Evolutionary conservation across 2,888 invertebrate genomes (phyloP), one percentile per base, ranked within the genome.

Genomic region (Biston betularia): DNA sequence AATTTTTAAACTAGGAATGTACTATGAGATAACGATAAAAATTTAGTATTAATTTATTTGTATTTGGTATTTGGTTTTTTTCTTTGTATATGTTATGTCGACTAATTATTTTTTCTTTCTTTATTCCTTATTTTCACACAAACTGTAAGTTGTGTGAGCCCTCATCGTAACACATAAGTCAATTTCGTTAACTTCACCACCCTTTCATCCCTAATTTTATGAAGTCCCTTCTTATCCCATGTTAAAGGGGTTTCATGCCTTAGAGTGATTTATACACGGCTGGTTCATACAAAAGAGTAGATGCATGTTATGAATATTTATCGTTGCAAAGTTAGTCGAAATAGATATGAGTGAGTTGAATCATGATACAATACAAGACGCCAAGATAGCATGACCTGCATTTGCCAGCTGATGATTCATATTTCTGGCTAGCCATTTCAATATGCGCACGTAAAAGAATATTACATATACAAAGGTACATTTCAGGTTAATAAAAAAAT

Each of bases 151-250:
- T 33, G 35, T 34, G 14, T 6, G 34, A 15, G 46, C 6, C 14
- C 45, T 58, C 62, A 53, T 56, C 49, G 14, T 50, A 45, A 45
- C 57, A 69, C 71, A 72, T 76, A 77, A 77, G 72, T 77, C 74
- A 76, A 78, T 81, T 81, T 74, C 71, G 76, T 74, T 74, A 77
- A 78, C 77, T 79, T 77, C 68, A 65, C 71, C 68, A 75, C 76
- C 79, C 83, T 81, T 82, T 79, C 77, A 79, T 75, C 81, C 78
- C 73, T 77, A 78, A 83, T 82, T 80, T 80, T 74, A 78, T 75
- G 73, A 75, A 77, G 73, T 52, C 73, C 63, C 72, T 60, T 79
- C 80, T 81, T 78, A 78, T 78, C 78, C 79, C 72, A 75, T 65
- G 68, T 68, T 80, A 79, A 71, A 72, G 65, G 65, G 72, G 72